Percentiles rank a stretch among this genome's conserved stretches.
These are phyloP conservation scores for Pteruthius melanotis DNA, from an alignment of 2,113 vertebrate species.

Conservation along the genomic window DNA sequence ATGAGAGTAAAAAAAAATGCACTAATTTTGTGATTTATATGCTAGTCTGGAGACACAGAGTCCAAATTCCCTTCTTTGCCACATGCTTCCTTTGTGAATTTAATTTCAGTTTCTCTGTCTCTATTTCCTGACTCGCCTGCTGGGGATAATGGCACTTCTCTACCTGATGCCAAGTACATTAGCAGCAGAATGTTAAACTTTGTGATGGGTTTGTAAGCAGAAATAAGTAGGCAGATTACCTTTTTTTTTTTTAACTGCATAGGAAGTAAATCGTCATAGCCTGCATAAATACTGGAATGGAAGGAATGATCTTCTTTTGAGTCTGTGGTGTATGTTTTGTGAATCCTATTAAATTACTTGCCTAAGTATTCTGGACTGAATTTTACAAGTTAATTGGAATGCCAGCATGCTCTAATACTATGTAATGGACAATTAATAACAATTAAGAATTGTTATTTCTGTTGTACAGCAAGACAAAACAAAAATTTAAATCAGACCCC, in stretches of 20 bases:
- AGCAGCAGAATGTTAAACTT: background rate
- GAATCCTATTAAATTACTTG: background rate
- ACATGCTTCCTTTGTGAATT: background rate
- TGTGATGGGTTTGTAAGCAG: background rate
- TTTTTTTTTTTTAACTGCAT: background rate
- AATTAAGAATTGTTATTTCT: background rate
- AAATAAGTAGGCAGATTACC: background rate
- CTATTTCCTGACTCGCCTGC: background rate
- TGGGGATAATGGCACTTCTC: constrained; percentile 20
- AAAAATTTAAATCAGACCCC: background rate
- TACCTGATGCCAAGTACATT: constrained; percentile 14
- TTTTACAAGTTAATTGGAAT: constrained; percentile 17
- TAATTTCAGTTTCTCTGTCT: background rate
- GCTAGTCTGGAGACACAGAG: background rate
- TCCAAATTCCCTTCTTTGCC: background rate
- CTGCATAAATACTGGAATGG: background rate
- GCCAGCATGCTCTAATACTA: background rate
- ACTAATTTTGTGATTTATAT: background rate
- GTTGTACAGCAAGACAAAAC: background rate
- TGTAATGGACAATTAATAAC: background rate
- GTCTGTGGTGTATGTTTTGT: background rate
- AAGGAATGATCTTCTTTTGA: background rate
- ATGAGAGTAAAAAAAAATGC: background rate
- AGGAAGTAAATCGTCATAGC: background rate
- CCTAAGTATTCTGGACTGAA: background rate